phyloP scores from a whole-genome alignment of 2,113 vertebrate genomes.

The Neofelis nebulosa region DNA sequence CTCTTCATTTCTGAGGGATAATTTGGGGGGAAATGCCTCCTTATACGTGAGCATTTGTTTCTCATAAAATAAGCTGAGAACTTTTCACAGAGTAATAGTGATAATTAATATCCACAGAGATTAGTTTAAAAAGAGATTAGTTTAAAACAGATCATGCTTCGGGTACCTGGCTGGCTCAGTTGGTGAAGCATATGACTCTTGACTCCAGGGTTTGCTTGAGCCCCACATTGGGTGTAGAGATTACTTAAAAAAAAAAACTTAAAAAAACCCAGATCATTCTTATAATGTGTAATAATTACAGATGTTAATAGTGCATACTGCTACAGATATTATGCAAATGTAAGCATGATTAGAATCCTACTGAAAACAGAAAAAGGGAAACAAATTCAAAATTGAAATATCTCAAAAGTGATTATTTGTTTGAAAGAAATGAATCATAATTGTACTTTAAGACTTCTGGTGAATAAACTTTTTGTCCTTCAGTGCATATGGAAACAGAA shows the following conservation, averaged over 20 bases:
- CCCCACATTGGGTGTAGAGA: too few species aligned
- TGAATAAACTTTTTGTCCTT: constrained; percentile 47
- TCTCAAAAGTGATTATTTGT: background rate
- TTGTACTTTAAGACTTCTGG: constrained; percentile 46
- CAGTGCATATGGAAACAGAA: constrained; percentile 51
- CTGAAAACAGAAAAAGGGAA: background rate
- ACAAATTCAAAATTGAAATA: background rate
- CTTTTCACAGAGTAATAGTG: background rate
- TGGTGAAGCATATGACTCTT: too few species aligned
- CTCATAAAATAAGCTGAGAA: background rate
- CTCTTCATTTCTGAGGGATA: background rate
- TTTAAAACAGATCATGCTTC: background rate
- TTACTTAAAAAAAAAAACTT: too few species aligned
- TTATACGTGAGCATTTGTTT: background rate
- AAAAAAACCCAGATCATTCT: background rate
- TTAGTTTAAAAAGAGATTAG: background rate
- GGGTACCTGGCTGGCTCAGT: background rate
- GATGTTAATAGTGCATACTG: background rate
- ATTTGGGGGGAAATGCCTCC: background rate
- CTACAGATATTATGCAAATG: background rate
- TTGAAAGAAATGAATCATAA: constrained; percentile 53
- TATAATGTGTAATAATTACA: background rate
- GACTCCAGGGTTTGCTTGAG: too few species aligned
- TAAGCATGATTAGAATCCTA: background rate
- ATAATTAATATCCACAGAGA: background rate